A percentile compares a stretch with the other conserved stretches of the same genome.
Evolutionary conservation across 2,113 vertebrate genomes (phyloP).

Genomic region (Petrocephalus zakoni): DNA sequence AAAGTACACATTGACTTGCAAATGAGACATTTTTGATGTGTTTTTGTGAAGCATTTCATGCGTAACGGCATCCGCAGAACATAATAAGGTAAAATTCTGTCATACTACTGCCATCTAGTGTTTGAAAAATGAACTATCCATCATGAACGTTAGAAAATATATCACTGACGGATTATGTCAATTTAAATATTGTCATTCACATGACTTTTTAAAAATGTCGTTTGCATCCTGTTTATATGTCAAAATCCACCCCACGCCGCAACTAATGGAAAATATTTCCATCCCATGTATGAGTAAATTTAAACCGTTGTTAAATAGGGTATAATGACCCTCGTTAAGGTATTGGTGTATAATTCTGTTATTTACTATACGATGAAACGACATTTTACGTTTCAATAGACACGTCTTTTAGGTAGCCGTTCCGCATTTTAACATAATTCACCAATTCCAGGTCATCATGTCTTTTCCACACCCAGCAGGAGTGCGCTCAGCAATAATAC

Average conservation of each 20-base stretch:
- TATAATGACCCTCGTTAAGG: background rate
- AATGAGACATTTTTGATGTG: background rate
- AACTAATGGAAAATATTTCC: background rate
- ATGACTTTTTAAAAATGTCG: background rate
- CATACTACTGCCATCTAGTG: slow-evolving; percentile 58
- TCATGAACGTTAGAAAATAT: background rate
- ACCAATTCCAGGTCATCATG: slow-evolving; percentile 17
- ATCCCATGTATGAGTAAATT: background rate
- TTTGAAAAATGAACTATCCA: background rate
- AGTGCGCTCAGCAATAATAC: slow-evolving; percentile 12
- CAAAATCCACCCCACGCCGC: background rate
- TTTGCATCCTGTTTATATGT: background rate
- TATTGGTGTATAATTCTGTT: background rate
- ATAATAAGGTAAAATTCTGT: slow-evolving; percentile 23
- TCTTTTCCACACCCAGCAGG: slow-evolving; percentile 40
- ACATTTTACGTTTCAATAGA: background rate
- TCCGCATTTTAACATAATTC: background rate
- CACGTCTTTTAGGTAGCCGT: background rate
- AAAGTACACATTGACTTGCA: slow-evolving; percentile 1
- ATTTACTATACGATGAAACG: background rate
- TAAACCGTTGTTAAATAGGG: background rate
- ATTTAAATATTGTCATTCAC: background rate
- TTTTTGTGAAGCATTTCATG: background rate
- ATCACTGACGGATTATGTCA: background rate
- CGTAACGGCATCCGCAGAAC: background rate